Base-by-base conservation (phyloP, 2,888 invertebrate genomes). In the Athalia rosae region DNA sequence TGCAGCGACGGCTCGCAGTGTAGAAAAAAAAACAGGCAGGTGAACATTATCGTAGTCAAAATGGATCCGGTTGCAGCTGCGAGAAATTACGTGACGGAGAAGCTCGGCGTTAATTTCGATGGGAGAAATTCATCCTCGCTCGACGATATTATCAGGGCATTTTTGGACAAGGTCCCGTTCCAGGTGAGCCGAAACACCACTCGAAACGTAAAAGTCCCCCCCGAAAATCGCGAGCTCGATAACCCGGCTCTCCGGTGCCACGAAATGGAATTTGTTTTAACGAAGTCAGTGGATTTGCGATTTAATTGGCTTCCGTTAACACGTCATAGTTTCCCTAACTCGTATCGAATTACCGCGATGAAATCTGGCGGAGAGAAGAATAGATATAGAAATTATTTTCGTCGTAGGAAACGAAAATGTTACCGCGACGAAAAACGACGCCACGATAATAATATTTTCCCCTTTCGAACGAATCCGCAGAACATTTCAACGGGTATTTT, bases 11-110 rank as follows among this genome's bases (percentile, higher is more conserved):
- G 28, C 28, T 28, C 28, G 28, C 28, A 28, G 28, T 28, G 2
- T 28, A 28, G 28, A 28, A 2, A 28, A 28, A 28, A 28, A 28
- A 28, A 28, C 2, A 28, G 28, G 0, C 45, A 4, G 67, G 8
- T 48, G 13, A 63, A 50, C 53, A 76, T 50, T 50, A 41, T 6
- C n/a, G 59, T 56, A 66, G 11, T 11, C 15, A 73, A 63, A 53
- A 77, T 77, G 77, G 73, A 77, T 73, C 48, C 48, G 11, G 48
- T 41, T 62, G 63, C 59, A 62, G 77, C 61, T 11, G 77, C 77
- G 6, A 73, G 73, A 28, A 11, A 48, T 9, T 77, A n/a, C 63
- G 73, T 77, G 13, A 53, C 9, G 45, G 56, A 77, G 4, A 77
- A 73, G 45, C 63, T 77, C 6, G 41, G 9, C 15, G 77, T 77